A percentile compares a stretch with the other conserved stretches of the same genome.
Conservation (phyloP, 2,797 vertebrate species). For the Platyrinchus mystaceus region DNA sequence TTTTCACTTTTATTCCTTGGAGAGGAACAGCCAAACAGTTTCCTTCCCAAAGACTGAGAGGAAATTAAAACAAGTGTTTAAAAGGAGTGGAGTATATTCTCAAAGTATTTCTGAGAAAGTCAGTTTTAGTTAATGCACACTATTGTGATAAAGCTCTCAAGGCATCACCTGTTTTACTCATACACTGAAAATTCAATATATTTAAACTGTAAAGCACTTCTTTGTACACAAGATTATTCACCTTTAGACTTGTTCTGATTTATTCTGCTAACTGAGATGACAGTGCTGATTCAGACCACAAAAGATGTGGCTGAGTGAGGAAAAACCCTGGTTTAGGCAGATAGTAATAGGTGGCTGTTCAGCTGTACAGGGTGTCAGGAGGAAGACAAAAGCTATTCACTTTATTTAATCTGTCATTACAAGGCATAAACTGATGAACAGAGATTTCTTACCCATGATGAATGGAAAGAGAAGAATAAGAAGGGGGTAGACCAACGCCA, state of each 20-base stretch:
- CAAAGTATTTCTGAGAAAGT: not conserved
- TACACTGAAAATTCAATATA: not conserved
- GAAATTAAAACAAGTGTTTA: slow-evolving; percentile 28
- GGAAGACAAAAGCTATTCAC: not conserved
- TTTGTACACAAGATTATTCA: not conserved
- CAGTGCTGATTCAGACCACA: not conserved
- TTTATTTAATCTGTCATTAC: not conserved
- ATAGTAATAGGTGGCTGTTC: not conserved
- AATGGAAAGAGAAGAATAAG: not conserved
- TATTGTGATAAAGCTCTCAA: not conserved
- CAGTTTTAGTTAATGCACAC: not conserved
- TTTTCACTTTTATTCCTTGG: slow-evolving; percentile 79
- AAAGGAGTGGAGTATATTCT: not conserved
- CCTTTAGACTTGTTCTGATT: not conserved
- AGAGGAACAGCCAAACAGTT: slow-evolving; percentile 77
- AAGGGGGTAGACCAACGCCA: rapidly evolving
- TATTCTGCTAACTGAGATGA: not conserved
- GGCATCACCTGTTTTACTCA: not conserved
- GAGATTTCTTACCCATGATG: not conserved
- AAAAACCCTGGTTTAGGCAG: not conserved
- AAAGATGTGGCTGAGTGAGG: not conserved
- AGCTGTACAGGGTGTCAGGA: not conserved
- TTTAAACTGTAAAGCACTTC: not conserved
- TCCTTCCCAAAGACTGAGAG: slow-evolving; percentile 75
- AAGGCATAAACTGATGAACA: not conserved